Evolutionary conservation across 2,113 vertebrate genomes (phyloP), one percentile per base, ranked within the genome.

Genomic region (Psophia crepitans): DNA sequence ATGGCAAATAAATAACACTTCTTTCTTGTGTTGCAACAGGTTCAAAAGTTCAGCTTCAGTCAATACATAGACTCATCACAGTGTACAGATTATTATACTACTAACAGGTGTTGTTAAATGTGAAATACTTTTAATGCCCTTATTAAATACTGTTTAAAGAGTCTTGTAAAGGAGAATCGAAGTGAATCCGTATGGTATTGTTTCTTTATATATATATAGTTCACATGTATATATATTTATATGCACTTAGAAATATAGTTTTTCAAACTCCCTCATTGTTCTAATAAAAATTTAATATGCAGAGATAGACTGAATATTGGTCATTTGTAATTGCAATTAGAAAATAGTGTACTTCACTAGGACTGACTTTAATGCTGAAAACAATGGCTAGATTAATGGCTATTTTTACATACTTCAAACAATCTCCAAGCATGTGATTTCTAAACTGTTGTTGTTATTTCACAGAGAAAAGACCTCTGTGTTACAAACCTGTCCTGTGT

Each of bases 21-120:
- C 61, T 96, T 95, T 97, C 66, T 86, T 94, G 71, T 96, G 76
- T 81, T 94, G 94, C 97, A 98, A 97, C 92, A 96, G 91, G 97
- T 98, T 98, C 96, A 97, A 96, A 98, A 98, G 97, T 98, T 98
- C 97, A 97, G 56, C 95, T 90, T 94, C 90, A 87, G 88, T 92
- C 96, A 97, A 96, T 97, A 95, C 39, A 64, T 20, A 68, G 64
- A 97, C 93, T 95, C 78, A 91, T 97, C 87, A 85, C 63, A 87
- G 70, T 9, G 14, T 89, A 78, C 63, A 85, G 44, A 95, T 93
- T 93, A 68, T 63, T 86, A 70, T 95, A 86, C 60, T 84, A 83
- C 75, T 75, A 48, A 76, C 76, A 87, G 77, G 90, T 90, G 56
- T 46, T 97, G 84, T 97, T 97, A 94, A 97, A 97, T 93, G 76